phyloP scores from a whole-genome alignment of 1,140 invertebrate species.

The Neomicropteryx cornuta region DNA sequence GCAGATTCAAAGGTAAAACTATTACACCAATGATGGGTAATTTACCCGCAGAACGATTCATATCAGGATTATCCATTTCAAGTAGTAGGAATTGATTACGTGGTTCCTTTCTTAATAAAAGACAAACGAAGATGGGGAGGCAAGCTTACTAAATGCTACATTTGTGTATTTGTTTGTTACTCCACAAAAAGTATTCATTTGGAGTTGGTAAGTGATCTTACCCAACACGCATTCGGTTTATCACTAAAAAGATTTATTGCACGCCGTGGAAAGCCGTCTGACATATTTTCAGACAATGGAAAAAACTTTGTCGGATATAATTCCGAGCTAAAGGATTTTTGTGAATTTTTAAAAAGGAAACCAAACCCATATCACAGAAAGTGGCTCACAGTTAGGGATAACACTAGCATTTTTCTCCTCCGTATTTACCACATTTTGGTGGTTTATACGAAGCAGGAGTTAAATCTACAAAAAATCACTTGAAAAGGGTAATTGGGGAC shows the following conservation, averaged over 20 bases:
- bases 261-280: constrained; percentile 16
- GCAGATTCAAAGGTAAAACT: constrained; percentile 7
- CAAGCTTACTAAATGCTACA: constrained; percentile 10
- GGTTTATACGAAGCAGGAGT: constrained; percentile 21
- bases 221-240: constrained; percentile 18
- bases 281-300: constrained; percentile 20
- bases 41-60: constrained; percentile 14
- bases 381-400: constrained; percentile 11
- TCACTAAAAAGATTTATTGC: constrained; percentile 23
- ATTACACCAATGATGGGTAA: constrained; percentile 12
- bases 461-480: constrained; percentile 16
- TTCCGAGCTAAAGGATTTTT: constrained; percentile 7
- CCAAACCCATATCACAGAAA: constrained; percentile 2
- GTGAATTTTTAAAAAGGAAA: constrained; percentile 5
- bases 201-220: constrained; percentile 13
- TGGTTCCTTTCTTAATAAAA: constrained; percentile 15
- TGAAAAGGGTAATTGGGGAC: constrained; percentile 15
- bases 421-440: constrained; percentile 18
- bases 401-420: constrained; percentile 18
- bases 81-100: constrained; percentile 16
- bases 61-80: constrained; percentile 11
- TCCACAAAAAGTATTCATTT: constrained; percentile 18
- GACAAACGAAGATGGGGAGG: constrained; percentile 8
- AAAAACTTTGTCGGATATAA: constrained; percentile 17
- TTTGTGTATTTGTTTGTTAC: constrained; percentile 13